Percentiles rank a stretch among this genome's conserved stretches.
These are phyloP conservation scores for human (Homo sapiens) DNA, from an alignment of 2,113 vertebrate species.

Conservation along the genomic window GRCh38 chr2:222846501-222847000, in stretches of 20 bases:
- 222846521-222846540: no score
- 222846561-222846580: no score
- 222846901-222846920: not conserved
- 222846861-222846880: not conserved
- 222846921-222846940: not conserved
- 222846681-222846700: no score
- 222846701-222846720: not conserved
- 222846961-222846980: not conserved
- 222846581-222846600: no score
- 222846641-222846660: no score
- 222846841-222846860: not conserved
- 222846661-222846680: no score
- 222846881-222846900: rapidly evolving
- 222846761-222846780: not conserved
- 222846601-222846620: no score
- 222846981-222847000: not conserved
- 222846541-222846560: no score
- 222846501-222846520: no score
- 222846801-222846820: not conserved
- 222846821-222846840: not conserved
- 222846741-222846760: not conserved
- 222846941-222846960: not conserved
- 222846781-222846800: not conserved
- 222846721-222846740: not conserved
- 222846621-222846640: no score